Conservation (phyloP, 2,888 invertebrate species). For the Melanotus villosus region DNA sequence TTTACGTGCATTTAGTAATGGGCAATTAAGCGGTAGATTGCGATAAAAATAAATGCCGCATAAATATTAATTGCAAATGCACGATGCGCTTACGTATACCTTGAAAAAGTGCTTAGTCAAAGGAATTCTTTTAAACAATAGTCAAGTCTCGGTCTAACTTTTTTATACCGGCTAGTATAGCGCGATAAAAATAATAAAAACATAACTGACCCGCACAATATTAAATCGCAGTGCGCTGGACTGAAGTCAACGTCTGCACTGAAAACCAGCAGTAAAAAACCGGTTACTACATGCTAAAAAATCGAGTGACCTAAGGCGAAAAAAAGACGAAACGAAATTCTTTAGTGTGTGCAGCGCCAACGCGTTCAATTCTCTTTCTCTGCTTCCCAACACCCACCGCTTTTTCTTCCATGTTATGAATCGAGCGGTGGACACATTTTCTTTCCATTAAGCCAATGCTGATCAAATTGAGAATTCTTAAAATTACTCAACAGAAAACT, state of each 20-base stretch:
- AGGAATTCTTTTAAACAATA: slow-evolving; percentile 39
- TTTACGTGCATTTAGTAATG: too few relatives aligned
- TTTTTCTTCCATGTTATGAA: slow-evolving; percentile 24
- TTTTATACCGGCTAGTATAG: slow-evolving; percentile 60
- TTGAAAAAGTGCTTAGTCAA: slow-evolving; percentile 37
- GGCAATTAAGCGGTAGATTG: too few relatives aligned
- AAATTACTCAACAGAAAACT: slow-evolving; percentile 24
- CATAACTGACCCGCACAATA: slow-evolving; percentile 67
- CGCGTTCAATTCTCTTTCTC: slow-evolving; percentile 43
- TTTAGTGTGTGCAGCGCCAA: slow-evolving; percentile 51
- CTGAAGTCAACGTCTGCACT: slow-evolving; percentile 59
- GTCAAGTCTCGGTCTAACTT: slow-evolving; percentile 50
- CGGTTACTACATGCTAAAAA: slow-evolving; percentile 62
- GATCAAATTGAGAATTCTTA: slow-evolving; percentile 23
- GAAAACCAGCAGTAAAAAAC: slow-evolving; percentile 64
- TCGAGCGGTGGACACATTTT: neutral
- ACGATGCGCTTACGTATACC: neutral
- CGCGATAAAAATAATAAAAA: slow-evolving; percentile 67
- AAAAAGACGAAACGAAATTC: slow-evolving; percentile 58
- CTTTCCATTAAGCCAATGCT: slow-evolving; percentile 19
- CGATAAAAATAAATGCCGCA: neutral
- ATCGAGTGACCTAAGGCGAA: slow-evolving; percentile 59
- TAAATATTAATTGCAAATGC: slow-evolving; percentile 14
- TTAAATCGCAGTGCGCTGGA: slow-evolving; percentile 62
- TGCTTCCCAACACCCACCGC: slow-evolving; percentile 29